These are phyloP conservation scores for Eurypyga helias DNA, from an alignment of 2,113 vertebrate species.

Conservation along the genomic window DNA sequence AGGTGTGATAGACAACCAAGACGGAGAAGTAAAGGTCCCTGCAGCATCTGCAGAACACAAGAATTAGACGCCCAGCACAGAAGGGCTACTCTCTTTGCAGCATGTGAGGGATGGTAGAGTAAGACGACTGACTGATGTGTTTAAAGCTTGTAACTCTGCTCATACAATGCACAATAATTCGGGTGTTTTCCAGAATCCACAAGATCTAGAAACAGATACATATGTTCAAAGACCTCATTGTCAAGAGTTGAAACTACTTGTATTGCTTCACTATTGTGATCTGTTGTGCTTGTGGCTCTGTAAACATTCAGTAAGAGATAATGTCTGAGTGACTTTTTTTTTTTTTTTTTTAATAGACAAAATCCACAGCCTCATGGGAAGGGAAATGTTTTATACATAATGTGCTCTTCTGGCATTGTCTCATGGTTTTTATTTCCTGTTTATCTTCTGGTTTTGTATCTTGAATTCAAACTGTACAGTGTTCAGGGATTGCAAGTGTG, in stretches of 20 bases:
- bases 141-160: not conserved
- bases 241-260: not conserved
- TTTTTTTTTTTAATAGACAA: not conserved
- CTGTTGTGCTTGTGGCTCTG: not conserved
- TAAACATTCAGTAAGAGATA: not conserved
- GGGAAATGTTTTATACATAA: not conserved
- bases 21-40: not conserved
- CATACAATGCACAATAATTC: accelerated
- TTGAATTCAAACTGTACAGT: not conserved
- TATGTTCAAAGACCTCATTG: not conserved
- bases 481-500: not conserved
- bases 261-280: not conserved
- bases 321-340: not conserved
- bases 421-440: not conserved
- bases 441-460: not conserved
- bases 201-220: not conserved
- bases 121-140: not conserved
- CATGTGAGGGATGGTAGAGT: accelerated
- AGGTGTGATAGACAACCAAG: not conserved
- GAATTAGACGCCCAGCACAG: not conserved
- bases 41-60: not conserved
- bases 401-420: not conserved
- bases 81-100: not conserved
- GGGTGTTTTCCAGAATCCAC: not conserved
- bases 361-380: not conserved